Conservation (phyloP, 2,797 vertebrate species). For the Scolopax rusticola region DNA sequence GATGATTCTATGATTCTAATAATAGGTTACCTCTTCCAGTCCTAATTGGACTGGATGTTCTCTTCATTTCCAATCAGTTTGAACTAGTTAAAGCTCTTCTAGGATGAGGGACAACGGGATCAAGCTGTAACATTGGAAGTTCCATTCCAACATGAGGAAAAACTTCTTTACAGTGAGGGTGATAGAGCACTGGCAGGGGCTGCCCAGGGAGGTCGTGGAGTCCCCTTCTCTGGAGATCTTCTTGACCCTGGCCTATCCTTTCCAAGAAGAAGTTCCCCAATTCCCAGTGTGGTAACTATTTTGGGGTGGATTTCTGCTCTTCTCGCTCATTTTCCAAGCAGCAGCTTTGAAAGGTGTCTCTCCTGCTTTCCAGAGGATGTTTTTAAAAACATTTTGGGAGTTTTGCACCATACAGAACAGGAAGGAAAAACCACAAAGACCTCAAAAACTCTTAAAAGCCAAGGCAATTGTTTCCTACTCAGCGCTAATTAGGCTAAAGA, state of each 20-base stretch:
- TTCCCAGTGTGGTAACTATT: neutral
- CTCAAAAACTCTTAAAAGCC: neutral
- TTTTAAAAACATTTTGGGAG: fast-evolving
- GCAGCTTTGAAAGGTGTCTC: neutral
- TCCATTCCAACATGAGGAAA: too few species aligned
- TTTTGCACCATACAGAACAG: neutral
- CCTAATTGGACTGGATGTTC: neutral
- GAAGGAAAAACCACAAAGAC: neutral
- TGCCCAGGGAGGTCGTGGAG: too few species aligned
- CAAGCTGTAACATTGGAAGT: too few species aligned
- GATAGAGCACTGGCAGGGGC: too few species aligned
- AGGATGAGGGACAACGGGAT: too few species aligned
- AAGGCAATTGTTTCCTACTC: neutral
- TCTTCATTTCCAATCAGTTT: neutral
- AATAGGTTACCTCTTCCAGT: neutral
- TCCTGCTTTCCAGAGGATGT: neutral
- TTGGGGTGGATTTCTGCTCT: neutral
- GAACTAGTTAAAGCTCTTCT: neutral
- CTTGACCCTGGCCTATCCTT: neutral
- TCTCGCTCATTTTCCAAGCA: neutral
- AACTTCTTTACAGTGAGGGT: too few species aligned
- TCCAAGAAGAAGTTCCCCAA: neutral
- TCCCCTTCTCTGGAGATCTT: too few species aligned
- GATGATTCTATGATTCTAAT: too few species aligned
- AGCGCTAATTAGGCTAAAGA: neutral